Percentiles rank a stretch among this genome's conserved stretches.
Evolutionary conservation across 2,113 vertebrate genomes (phyloP).

Genomic region (Setophaga coronata): DNA sequence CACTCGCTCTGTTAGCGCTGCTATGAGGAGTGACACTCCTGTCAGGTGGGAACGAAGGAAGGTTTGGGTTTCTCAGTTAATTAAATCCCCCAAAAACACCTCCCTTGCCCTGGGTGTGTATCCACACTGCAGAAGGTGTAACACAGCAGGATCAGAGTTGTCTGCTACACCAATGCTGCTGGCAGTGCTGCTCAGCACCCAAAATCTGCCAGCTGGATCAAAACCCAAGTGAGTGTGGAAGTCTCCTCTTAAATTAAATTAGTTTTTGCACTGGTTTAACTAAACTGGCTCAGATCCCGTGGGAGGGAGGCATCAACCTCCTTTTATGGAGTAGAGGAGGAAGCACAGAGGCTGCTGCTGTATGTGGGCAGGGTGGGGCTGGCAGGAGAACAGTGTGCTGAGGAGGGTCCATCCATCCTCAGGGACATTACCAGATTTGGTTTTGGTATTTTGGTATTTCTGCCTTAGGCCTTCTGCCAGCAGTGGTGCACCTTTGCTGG

Average conservation of each 20-base stretch:
- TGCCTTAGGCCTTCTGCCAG: background rate
- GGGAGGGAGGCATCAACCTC: background rate
- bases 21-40: background rate
- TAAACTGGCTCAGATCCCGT: background rate
- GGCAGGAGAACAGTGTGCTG: accelerated
- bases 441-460: background rate
- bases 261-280: background rate
- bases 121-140: background rate
- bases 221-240: background rate
- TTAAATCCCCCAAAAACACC: background rate
- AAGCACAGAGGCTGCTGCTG: background rate
- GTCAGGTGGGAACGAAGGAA: background rate
- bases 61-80: background rate
- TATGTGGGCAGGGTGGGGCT: background rate
- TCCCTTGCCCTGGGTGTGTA: background rate
- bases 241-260: background rate
- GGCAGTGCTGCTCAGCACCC: background rate
- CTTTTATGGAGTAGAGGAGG: background rate
- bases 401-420: background rate
- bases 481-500: accelerated
- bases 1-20: background rate
- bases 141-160: accelerated
- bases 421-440: accelerated
- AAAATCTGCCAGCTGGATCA: background rate
- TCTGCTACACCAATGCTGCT: accelerated